A percentile compares a stretch with the other conserved stretches of the same genome.
Evolutionary conservation across 2,888 invertebrate genomes (phyloP).

Genomic region (Ochropleura plecta): DNA sequence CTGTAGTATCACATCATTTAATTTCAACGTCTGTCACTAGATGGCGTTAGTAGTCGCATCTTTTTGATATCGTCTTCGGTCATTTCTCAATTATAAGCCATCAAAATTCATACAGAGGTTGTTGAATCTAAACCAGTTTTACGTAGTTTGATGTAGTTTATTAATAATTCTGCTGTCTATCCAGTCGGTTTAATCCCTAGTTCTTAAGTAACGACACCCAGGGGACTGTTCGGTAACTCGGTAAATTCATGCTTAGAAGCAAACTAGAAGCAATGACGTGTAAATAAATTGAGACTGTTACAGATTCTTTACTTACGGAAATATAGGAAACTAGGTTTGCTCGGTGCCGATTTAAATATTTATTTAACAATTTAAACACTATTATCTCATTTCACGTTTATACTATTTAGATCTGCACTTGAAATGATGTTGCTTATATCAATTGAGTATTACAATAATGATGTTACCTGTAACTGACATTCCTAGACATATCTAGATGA

Average conservation of each 20-base stretch:
- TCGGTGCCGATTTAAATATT: neutral
- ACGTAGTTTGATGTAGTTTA: constrained; percentile 53
- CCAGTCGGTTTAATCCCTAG: constrained; percentile 18
- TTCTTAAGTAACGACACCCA: constrained; percentile 43
- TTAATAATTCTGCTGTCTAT: constrained; percentile 48
- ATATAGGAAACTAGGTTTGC: too few species aligned
- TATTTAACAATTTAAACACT: neutral
- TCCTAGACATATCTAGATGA: neutral
- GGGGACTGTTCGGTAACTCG: constrained; percentile 30
- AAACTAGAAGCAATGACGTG: constrained; percentile 8
- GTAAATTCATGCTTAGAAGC: constrained; percentile 14
- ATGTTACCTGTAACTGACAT: too few species aligned
- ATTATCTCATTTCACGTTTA: neutral
- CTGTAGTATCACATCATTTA: neutral
- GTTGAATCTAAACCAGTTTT: constrained; percentile 29
- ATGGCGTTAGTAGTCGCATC: constrained; percentile 41
- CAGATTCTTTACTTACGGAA: neutral
- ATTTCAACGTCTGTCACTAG: constrained; percentile 19
- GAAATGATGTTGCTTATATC: neutral
- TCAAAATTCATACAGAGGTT: constrained; percentile 27
- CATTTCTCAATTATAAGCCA: neutral
- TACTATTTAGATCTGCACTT: neutral
- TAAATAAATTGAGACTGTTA: constrained; percentile 17
- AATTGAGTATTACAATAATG: neutral
- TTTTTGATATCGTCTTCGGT: neutral